These are phyloP conservation scores for Leptocoma aspasia DNA, from an alignment of 2,113 vertebrate genomes.

Conservation along the genomic window DNA sequence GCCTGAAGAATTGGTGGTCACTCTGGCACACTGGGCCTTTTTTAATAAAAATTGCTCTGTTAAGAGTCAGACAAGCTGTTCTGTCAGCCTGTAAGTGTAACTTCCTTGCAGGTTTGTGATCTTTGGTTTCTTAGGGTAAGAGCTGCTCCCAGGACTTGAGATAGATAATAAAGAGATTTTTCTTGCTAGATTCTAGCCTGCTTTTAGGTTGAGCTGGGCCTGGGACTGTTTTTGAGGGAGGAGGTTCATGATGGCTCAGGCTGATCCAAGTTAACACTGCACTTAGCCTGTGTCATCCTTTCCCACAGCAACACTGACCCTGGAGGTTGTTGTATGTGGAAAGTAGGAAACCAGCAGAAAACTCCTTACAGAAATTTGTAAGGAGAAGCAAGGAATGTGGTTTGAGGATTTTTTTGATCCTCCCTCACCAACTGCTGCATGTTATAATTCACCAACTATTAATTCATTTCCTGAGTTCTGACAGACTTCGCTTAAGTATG, in stretches of 20 bases:
- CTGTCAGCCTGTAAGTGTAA: not conserved
- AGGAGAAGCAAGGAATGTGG: not conserved
- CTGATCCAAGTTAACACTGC: not conserved
- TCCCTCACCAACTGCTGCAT: not conserved
- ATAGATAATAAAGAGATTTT: not conserved
- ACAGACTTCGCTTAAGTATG: accelerated
- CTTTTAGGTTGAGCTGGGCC: not conserved
- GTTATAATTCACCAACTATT: not conserved
- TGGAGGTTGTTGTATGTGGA: not conserved
- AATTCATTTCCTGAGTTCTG: not conserved
- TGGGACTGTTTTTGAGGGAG: not conserved
- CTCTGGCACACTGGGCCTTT: not conserved
- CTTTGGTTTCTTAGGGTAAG: not conserved
- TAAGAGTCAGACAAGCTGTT: not conserved
- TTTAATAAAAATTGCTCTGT: not conserved
- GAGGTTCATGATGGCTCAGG: not conserved
- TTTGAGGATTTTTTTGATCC: not conserved
- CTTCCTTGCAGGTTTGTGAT: not conserved
- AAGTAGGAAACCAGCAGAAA: not conserved
- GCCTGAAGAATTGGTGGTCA: not conserved
- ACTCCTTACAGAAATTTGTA: not conserved
- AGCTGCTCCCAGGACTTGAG: not conserved
- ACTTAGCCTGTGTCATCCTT: not conserved
- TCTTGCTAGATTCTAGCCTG: not conserved
- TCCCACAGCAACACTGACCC: not conserved